Percentiles rank a stretch among this genome's conserved stretches.
These are phyloP conservation scores for Aspidoscelis tigris DNA, from an alignment of 2,113 vertebrate species.

Conservation along the genomic window DNA sequence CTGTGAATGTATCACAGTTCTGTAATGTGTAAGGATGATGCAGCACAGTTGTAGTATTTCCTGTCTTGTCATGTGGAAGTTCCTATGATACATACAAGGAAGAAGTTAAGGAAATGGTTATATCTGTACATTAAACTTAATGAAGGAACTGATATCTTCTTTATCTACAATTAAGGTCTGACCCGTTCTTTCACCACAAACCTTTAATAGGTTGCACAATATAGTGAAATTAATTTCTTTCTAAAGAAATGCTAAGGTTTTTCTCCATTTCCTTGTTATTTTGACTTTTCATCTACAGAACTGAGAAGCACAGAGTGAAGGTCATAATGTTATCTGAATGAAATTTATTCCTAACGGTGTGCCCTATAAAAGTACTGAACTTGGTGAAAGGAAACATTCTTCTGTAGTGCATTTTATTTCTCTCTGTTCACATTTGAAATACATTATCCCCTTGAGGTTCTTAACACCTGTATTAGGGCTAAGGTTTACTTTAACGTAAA, in stretches of 20 bases:
- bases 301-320: slow-evolving; percentile 12
- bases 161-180: background rate
- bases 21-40: too few relatives aligned
- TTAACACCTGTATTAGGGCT: slow-evolving; percentile 18
- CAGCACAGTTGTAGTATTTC: too few relatives aligned
- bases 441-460: background rate
- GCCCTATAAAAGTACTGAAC: background rate
- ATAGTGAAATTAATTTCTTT: background rate
- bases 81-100: background rate
- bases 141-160: too few relatives aligned
- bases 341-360: slow-evolving; percentile 39
- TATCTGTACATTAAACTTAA: background rate
- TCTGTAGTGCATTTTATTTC: slow-evolving; percentile 24
- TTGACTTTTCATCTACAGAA: slow-evolving; percentile 4
- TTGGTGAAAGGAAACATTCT: slow-evolving; percentile 14
- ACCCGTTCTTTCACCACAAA: background rate
- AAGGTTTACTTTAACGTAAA: slow-evolving; percentile 49
- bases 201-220: background rate
- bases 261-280: slow-evolving; percentile 1
- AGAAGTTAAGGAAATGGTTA: too few relatives aligned
- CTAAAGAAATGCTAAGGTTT: background rate
- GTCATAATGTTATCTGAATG: slow-evolving; percentile 29
- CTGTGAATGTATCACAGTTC: too few relatives aligned
- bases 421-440: background rate
- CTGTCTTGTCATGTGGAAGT: too few relatives aligned